Percentiles rank a stretch among this genome's conserved stretches.
Evolutionary conservation across 2,888 invertebrate species (phyloP).

Genomic region (Drosophila kuntzei): DNA sequence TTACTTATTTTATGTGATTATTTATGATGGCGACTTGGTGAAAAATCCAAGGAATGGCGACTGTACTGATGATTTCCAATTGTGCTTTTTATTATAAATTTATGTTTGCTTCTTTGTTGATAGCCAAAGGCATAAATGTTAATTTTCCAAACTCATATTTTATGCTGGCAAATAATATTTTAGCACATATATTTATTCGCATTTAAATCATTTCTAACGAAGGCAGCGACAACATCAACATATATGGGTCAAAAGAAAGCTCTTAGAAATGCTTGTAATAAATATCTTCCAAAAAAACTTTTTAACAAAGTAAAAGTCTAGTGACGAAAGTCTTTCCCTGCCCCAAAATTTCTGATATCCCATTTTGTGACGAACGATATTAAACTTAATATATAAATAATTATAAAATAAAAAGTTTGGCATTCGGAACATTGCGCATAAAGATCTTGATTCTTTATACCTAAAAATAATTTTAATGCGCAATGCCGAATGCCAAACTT

Average conservation of each 20-base stretch:
- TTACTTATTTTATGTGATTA: slow-evolving; percentile 66
- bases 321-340: too few relatives aligned
- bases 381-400: too few relatives aligned
- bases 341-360: too few relatives aligned
- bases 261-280: neutral
- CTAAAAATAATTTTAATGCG: too few relatives aligned
- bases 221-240: slow-evolving; percentile 55
- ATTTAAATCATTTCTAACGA: slow-evolving; percentile 53
- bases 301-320: too few relatives aligned
- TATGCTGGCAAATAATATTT: slow-evolving; percentile 28
- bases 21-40: slow-evolving; percentile 62
- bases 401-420: too few relatives aligned
- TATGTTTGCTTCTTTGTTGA: slow-evolving; percentile 35
- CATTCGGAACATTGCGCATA: too few relatives aligned
- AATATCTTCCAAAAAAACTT: too few relatives aligned
- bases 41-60: slow-evolving; percentile 36
- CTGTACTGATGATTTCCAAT: slow-evolving; percentile 48
- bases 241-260: neutral
- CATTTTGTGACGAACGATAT: too few relatives aligned
- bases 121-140: slow-evolving; percentile 56
- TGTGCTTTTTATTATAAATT: slow-evolving; percentile 51
- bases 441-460: too few relatives aligned
- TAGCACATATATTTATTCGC: slow-evolving; percentile 54
- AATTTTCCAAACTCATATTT: slow-evolving; percentile 48
- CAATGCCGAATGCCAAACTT: too few relatives aligned